Base-by-base conservation (phyloP, 2,113 vertebrate genomes). In the Campylorhamphus procurvoides region DNA sequence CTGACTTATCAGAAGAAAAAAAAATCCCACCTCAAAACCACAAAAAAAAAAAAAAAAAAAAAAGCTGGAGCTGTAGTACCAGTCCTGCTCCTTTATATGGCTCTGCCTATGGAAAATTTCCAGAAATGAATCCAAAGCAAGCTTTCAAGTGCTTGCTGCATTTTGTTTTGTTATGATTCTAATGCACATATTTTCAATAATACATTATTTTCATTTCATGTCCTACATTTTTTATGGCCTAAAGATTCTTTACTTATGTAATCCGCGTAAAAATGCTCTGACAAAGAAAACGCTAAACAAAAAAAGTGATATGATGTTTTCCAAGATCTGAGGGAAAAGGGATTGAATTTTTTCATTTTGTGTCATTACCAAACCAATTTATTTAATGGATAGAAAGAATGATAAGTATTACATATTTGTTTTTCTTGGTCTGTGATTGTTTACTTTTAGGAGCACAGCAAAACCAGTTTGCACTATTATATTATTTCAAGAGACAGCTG, bases 11-110 rank as follows among this genome's bases (percentile, higher is more conserved):
- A 88, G 29, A 83, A 52, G 2, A 2, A 64, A 85, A 80, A 80
- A n/a, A 22, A 7, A 7, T 39, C 2, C 8, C 14, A 7, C 3
- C 13, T 23, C 3, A 31, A 69, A 71, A 5, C 13, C 9, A 6
- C 1, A 6, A 18, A 80, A 37, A 39, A 79, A 6, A 18, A 80
- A 37, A 39, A 79, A 42, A 12, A 6, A 18, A 80, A 37, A 39
- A 79, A 42, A 12, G 0, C 4, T 40, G 71, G 18, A 86, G 8
- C 15, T 56, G 27, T 22, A 49, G 6, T 18, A 68, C 10, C 42
- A 42, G 20, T 33, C 18, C 12, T 73, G 25, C 69, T 84, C 2
- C 10, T 53, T 80, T 84, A 17, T 11, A 8, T 5, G 4, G 5
- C 29, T 64, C 29, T 68, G 9, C 11, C 56, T 64, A 46, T 29